Percentiles rank a stretch among this genome's conserved stretches.
Evolutionary conservation across 2,797 vertebrate genomes (phyloP).

Genomic region (Babyrousa celebensis): DNA sequence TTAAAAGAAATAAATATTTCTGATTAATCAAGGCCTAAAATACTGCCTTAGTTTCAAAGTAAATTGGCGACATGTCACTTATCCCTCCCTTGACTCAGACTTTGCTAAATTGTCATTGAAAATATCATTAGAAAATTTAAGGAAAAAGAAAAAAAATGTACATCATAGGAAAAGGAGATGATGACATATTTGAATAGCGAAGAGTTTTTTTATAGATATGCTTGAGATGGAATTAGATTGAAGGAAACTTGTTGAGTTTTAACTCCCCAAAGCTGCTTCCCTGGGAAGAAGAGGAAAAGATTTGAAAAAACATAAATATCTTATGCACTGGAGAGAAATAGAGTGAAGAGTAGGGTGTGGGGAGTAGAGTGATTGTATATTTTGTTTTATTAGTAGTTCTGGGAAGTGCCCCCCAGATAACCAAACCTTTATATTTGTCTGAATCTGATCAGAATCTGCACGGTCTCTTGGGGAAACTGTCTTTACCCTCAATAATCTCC

Average conservation of each 20-base stretch:
- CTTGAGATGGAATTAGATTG: not conserved
- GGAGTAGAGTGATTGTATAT: not conserved
- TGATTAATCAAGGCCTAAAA: not conserved
- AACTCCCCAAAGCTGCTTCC: not conserved
- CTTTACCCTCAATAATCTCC: not conserved
- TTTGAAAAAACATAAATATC: not conserved
- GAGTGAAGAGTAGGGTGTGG: not conserved
- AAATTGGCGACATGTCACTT: not conserved
- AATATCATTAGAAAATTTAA: slow-evolving; percentile 33
- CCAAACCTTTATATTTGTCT: not conserved
- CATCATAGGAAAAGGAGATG: not conserved
- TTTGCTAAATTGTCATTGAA: not conserved
- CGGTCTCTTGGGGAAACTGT: not conserved
- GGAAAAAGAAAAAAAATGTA: not conserved
- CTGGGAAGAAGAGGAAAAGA: not conserved
- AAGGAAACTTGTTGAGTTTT: not conserved
- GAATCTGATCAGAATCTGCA: not conserved
- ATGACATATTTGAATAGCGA: not conserved
- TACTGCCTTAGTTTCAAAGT: slow-evolving; percentile 9
- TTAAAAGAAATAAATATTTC: not conserved
- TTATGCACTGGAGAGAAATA: not conserved
- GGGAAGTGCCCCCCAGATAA: not conserved
- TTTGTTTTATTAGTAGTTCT: not conserved
- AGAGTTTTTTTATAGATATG: not conserved
- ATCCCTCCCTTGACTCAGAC: not conserved